Conservation (phyloP, 2,888 invertebrate genomes). For the Galeruca laticollis region DNA sequence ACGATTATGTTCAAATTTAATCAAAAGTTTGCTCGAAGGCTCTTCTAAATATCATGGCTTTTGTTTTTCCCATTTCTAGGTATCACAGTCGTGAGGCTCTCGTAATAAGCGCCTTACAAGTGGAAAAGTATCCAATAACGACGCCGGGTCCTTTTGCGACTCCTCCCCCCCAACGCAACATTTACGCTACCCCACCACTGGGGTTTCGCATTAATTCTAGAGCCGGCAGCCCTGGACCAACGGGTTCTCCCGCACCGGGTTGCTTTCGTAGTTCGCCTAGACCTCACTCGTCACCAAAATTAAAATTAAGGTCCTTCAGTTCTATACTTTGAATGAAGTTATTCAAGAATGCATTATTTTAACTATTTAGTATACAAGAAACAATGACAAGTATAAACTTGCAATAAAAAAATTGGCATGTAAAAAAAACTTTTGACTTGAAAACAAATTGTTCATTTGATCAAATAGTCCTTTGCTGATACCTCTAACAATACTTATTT, state of each 20-base stretch:
- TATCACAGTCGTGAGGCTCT: conserved; percentile 94
- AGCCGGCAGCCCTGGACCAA: conserved; percentile 72
- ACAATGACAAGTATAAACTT: too few relatives aligned
- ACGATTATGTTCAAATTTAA: not conserved
- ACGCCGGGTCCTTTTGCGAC: conserved; percentile 87
- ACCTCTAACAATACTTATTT: too few relatives aligned
- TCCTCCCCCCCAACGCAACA: conserved; percentile 76
- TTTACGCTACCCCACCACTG: conserved; percentile 77
- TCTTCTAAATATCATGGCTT: conserved; percentile 39
- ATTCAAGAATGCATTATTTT: conserved; percentile 25
- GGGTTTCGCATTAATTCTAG: conserved; percentile 63
- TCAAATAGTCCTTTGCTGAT: too few relatives aligned
- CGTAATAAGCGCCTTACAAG: conserved; percentile 92
- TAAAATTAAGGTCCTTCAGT: conserved; percentile 85
- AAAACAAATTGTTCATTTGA: too few relatives aligned
- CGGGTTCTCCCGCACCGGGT: conserved; percentile 72
- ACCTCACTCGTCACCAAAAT: conserved; percentile 88
- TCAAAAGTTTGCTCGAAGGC: conserved; percentile 12
- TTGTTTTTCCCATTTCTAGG: conserved; percentile 69
- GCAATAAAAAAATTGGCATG: too few relatives aligned
- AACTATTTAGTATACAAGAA: too few relatives aligned
- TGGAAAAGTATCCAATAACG: conserved; percentile 91
- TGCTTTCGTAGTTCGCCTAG: conserved; percentile 71
- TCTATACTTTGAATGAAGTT: conserved; percentile 22
- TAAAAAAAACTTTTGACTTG: too few relatives aligned